Evolutionary conservation across 2,797 vertebrate genomes (phyloP), one percentile per base, ranked within the genome.

Genomic region (Mus caroli): DNA sequence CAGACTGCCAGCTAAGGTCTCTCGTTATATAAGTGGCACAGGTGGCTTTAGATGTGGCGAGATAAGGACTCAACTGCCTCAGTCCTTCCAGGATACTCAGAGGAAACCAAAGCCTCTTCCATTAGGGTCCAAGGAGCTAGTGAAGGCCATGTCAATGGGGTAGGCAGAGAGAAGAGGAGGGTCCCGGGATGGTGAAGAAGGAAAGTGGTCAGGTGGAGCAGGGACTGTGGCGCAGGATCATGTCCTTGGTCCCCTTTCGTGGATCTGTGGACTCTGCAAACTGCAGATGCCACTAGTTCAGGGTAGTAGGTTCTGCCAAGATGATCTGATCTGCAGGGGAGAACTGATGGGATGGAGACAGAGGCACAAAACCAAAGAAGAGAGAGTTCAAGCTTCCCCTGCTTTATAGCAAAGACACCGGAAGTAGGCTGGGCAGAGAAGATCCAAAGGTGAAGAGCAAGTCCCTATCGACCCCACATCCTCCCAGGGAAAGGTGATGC

Each of bases 61-160:
- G 62, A 92, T 50, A 92, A 86, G 62, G 88, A 82, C 20, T 34
- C 40, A 8, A 43, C 64, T 75, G 52, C 52, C 92, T 64, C 12
- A 15, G 76, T 54, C 75, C 77, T 92, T 90, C 67, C 7, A 88
- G 40, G 62, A 84, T 40, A 19, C 89, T 91, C 13, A 26, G 54
- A 94, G 54, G 34, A 96, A 97, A 96, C 40, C 46, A 37, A 82
- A 95, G 60, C 43, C 64, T 88, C 82, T 90, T 80, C 67, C 52
- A 69, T 86, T 60, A 64, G 60, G 34, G 50, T 43, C 31, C 54
- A 85, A 14, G 26, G 58, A 77, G 58, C 67, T 90, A 58, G 58
- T 62, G 78, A 83, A 90, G 8, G 26, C 37, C 28, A 82, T 64
- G 50, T 34, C 17, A 2, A 17, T 37, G 34, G 94, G 67, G 43